A percentile compares a stretch with the other conserved stretches of the same genome.
Evolutionary conservation across 2,113 vertebrate species (phyloP).

Genomic region (Cochlearius cochlearius): DNA sequence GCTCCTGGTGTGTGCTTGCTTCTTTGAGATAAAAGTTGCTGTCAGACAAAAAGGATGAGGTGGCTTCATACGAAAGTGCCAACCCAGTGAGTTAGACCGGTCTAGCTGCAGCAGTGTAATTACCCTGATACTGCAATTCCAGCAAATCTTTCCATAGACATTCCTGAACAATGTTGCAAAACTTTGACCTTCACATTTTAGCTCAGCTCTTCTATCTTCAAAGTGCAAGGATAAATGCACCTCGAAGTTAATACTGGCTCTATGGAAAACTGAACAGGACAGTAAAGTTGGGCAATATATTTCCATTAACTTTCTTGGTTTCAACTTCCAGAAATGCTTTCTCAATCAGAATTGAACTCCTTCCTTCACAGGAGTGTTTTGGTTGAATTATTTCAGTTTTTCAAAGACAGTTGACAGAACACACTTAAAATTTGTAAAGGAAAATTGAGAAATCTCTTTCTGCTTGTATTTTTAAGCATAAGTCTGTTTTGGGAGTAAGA

Average conservation of each 20-base stretch:
- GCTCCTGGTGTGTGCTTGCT: background rate
- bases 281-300: background rate
- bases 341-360: background rate
- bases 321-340: background rate
- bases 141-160: background rate
- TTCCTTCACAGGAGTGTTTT: background rate
- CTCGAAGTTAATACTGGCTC: background rate
- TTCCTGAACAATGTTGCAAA: background rate
- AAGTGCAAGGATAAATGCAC: background rate
- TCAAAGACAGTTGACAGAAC: background rate
- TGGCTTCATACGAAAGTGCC: background rate
- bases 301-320: background rate
- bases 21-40: background rate
- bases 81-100: background rate
- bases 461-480: background rate
- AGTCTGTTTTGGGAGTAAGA: background rate
- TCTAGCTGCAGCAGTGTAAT: background rate
- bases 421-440: background rate
- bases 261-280: background rate
- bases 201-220: background rate
- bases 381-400: background rate
- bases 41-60: background rate
- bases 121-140: background rate
- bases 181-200: constrained; percentile 1
- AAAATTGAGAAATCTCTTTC: background rate